Base-by-base conservation (phyloP, 2,888 invertebrate species). In the Blomia tropicalis region DNA sequence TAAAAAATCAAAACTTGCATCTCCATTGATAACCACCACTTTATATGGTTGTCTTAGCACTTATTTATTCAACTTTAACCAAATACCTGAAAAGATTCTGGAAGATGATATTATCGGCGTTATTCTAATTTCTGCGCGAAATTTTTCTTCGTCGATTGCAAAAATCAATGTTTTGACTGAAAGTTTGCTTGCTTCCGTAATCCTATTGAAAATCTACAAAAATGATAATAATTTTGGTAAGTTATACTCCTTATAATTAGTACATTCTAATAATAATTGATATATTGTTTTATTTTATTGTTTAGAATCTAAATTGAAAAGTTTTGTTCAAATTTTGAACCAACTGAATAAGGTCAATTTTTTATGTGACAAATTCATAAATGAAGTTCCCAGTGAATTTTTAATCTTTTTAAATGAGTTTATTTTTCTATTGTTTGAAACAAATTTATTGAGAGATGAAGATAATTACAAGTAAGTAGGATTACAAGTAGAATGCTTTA, bases 291-390 rank as follows among this genome's bases (percentile, higher is more conserved):
- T 25, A 11, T 61, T 4, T 29, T 43, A 25, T 59, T 32, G 69
- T 70, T 30, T 68, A 75, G 76, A 76, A 44, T 68, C 72, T n/a
- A 76, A 77, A 67, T 75, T 81, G 58, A 76, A 75, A 36, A 74
- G 76, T 43, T 75, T 84, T 68, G 87, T 87, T 85, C 79, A 77
- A 43, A 77, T 82, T 54, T 75, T 86, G n/a, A 71, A 80, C 43
- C 85, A 86, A 73, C 78, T 82, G 70, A 83, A 85, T 63, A 85
- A 84, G 70, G 85, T 85, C 71, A 77, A 84, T 63, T 84, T 91
- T 72, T 79, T 88, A 53, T 83, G 85, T 59, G 90, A 91, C 68
- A 83, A 87, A 70, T 84, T 84, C 72, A 76, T 92, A 43, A 71
- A 80, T 17, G 77, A 82, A 11, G 83, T 84, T 44, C 74, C 80